Evolutionary conservation across 2,888 invertebrate genomes (phyloP).

Genomic region (Lagria hirta): DNA sequence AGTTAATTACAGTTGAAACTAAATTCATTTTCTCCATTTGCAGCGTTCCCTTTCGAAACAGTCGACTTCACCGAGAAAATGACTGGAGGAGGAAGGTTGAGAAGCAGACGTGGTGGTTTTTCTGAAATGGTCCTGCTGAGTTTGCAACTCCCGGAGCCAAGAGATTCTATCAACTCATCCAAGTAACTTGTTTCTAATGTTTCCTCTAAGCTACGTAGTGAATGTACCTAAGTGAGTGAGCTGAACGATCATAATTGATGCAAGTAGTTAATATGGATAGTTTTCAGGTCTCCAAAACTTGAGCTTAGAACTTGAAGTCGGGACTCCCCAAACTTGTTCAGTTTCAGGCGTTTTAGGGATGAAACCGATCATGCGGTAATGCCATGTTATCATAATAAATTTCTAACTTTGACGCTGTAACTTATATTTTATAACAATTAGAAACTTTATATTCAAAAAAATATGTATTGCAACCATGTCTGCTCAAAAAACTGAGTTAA

Average conservation of each 20-base stretch:
- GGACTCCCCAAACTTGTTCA: slow-evolving; percentile 19
- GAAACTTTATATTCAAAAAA: too few relatives aligned
- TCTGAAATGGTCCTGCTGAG: slow-evolving; percentile 13
- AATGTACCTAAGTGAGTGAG: slow-evolving; percentile 17
- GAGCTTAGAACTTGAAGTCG: slow-evolving; percentile 21
- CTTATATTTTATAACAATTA: too few relatives aligned
- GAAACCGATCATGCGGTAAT: slow-evolving; percentile 25
- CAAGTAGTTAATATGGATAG: slow-evolving; percentile 15
- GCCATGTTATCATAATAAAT: slow-evolving; percentile 26
- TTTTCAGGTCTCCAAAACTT: slow-evolving; percentile 20
- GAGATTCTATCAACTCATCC: slow-evolving; percentile 24
- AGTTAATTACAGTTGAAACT: too few relatives aligned
- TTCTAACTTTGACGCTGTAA: slow-evolving; percentile 6
- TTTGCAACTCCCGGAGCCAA: slow-evolving; percentile 23
- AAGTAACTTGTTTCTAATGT: slow-evolving; percentile 3
- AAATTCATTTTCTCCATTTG: slow-evolving; percentile 11
- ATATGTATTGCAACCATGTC: too few relatives aligned
- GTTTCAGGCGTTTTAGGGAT: slow-evolving; percentile 23
- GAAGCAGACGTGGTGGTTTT: too few relatives aligned
- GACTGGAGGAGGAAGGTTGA: slow-evolving; percentile 11
- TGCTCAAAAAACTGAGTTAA: too few relatives aligned
- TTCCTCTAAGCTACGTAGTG: slow-evolving; percentile 8
- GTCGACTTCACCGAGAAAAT: slow-evolving; percentile 8
- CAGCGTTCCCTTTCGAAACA: slow-evolving; percentile 8
- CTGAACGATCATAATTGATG: slow-evolving; percentile 15